Percentiles rank a stretch among this genome's conserved stretches.
phyloP scores from a whole-genome alignment of 2,888 invertebrate species.

The Orchesella flavescens region DNA sequence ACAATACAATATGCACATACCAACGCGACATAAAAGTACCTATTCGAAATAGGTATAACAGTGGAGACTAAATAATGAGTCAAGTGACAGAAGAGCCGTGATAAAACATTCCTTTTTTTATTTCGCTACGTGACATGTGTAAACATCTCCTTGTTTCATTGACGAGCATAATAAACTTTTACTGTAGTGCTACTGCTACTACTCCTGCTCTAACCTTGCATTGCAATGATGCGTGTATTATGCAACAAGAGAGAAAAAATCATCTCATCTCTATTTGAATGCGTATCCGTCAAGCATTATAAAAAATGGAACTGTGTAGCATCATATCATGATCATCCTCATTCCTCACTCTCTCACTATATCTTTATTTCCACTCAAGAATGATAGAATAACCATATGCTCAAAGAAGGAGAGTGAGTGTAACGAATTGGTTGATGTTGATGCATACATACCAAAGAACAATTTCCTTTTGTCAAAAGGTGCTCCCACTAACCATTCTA shows the following conservation, averaged over 20 bases:
- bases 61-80: constrained; percentile 62
- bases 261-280: background rate
- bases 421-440: constrained; percentile 24
- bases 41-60: constrained; percentile 2
- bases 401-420: background rate
- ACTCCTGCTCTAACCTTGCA: background rate
- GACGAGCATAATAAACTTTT: constrained; percentile 52
- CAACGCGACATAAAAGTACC: background rate
- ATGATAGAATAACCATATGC: background rate
- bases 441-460: constrained; percentile 25
- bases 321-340: background rate
- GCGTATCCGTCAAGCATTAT: background rate
- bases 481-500: constrained; percentile 39
- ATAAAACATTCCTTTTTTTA: constrained; percentile 64
- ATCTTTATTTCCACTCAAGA: background rate
- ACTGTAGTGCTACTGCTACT: constrained; percentile 2
- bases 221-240: background rate
- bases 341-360: too few species aligned
- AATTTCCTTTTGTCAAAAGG: constrained; percentile 23
- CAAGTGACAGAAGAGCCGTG: constrained; percentile 67
- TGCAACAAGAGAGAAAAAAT: background rate
- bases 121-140: constrained; percentile 69
- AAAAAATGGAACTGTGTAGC: background rate
- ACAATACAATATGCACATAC: too few species aligned
- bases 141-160: constrained; percentile 65